Percentiles rank a stretch among this genome's conserved stretches.
These are phyloP conservation scores for Todiramphus chloris DNA, from an alignment of 2,113 vertebrate genomes.

Conservation along the genomic window DNA sequence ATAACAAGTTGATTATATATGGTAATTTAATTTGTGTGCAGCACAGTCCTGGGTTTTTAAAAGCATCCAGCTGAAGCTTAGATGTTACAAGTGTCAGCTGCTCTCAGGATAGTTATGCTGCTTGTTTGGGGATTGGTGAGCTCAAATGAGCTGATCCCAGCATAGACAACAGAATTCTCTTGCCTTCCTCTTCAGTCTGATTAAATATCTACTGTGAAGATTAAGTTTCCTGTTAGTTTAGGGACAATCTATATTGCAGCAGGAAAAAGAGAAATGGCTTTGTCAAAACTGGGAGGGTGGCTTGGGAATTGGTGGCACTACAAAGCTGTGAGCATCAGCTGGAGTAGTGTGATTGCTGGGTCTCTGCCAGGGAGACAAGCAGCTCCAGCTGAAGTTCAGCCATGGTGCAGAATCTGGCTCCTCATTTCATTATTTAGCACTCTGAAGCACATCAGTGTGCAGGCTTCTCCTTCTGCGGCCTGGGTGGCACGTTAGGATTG, in stretches of 20 bases:
- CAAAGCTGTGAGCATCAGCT: background rate
- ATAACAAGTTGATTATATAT: background rate
- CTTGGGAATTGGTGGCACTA: accelerated
- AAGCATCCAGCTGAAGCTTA: background rate
- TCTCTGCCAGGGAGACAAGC: background rate
- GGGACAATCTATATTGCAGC: background rate
- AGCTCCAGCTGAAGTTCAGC: background rate
- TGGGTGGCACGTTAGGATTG: background rate
- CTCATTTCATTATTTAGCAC: background rate
- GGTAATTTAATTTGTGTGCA: background rate
- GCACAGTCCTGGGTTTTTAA: background rate
- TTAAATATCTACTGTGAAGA: background rate
- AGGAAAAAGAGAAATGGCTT: background rate
- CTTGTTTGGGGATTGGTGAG: background rate
- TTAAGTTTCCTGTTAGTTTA: background rate
- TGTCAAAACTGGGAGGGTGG: background rate
- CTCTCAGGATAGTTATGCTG: background rate
- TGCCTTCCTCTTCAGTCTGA: background rate
- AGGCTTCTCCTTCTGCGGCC: background rate
- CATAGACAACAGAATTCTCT: background rate
- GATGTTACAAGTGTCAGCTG: background rate
- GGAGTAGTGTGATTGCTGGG: background rate
- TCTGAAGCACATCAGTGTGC: background rate
- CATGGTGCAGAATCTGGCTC: background rate
- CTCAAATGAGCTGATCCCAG: background rate